Evolutionary conservation across 2,113 vertebrate genomes (phyloP).

Genomic region (Halcyon malimbica): DNA sequence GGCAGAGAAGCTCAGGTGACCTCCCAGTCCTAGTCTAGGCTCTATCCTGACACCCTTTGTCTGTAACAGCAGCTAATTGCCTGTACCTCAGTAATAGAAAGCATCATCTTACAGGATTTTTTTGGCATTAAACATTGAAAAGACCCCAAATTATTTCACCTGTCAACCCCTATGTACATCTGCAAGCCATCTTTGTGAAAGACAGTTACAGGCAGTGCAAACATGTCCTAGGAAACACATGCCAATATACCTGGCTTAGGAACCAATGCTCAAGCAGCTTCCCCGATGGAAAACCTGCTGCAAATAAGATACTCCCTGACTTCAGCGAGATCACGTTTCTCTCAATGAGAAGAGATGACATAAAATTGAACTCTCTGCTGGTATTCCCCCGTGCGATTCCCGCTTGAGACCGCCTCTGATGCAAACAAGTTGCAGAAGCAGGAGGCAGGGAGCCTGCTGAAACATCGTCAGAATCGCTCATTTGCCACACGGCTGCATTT

Average conservation of each 20-base stretch:
- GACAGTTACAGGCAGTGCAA: neutral
- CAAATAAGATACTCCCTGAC: slow-evolving; percentile 22
- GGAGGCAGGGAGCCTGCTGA: neutral
- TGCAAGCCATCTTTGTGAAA: neutral
- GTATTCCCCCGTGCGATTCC: neutral
- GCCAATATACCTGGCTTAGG: neutral
- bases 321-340: neutral
- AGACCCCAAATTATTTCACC: neutral
- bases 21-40: neutral
- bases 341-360: slow-evolving; percentile 47
- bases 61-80: neutral
- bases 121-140: neutral
- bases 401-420: neutral
- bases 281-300: slow-evolving; percentile 9
- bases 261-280: slow-evolving; percentile 19
- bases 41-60: neutral
- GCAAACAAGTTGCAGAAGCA: neutral
- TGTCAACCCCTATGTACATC: neutral
- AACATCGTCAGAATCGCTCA: neutral
- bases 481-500: neutral
- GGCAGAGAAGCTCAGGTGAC: neutral
- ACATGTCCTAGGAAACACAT: neutral
- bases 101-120: neutral
- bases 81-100: neutral
- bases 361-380: slow-evolving; percentile 35